Evolutionary conservation across 2,113 vertebrate genomes (phyloP), one percentile per base, ranked within the genome.

Genomic region (Callipepla squamata): DNA sequence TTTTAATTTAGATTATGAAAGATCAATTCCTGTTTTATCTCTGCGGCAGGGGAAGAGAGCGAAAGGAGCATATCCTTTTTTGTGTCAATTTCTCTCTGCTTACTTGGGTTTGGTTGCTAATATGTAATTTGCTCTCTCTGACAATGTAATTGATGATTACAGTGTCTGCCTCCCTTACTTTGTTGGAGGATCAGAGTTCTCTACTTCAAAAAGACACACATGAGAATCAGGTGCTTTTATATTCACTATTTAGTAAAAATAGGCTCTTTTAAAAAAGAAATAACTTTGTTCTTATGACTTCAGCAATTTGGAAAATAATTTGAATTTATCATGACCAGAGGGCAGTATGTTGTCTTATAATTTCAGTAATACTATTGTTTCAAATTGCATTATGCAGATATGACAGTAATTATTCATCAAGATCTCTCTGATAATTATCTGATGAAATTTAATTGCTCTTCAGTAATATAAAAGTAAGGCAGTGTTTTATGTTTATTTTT

Each of bases 121-220:
- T 89, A 8, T 32, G 72, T 74, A 92, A 91, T 94, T 95, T 96
- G 84, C 66, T 94, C 84, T 93, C 62, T 73, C 85, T 94, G 76
- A 80, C 2, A 47, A 73, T 70, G 34, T 82, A 90, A 85, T 89
- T 97, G 92, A 80, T 95, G 70, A 95, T 92, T 92, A 95, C 79
- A 91, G 55, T 40, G 59, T 85, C 75, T 94, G 48, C 63, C 72
- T 92, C 47, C 87, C 66, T 89, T 7, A 18, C 55, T 93, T 92
- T 93, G 76, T 61, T 83, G 65, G 58, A 95, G 61, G 51, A 88
- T 93, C 80, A 94, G 63, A 93, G 91, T 85, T 90, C 69, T 94
- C 30, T 62, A 34, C 73, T 94, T 93, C 82, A 93, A 78, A 96
- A 93, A 86, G 63, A 48, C 75, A 63, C 68, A 73, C 65, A 66